phyloP scores from a whole-genome alignment of 2,113 vertebrate species.

The Gambusia affinis region DNA sequence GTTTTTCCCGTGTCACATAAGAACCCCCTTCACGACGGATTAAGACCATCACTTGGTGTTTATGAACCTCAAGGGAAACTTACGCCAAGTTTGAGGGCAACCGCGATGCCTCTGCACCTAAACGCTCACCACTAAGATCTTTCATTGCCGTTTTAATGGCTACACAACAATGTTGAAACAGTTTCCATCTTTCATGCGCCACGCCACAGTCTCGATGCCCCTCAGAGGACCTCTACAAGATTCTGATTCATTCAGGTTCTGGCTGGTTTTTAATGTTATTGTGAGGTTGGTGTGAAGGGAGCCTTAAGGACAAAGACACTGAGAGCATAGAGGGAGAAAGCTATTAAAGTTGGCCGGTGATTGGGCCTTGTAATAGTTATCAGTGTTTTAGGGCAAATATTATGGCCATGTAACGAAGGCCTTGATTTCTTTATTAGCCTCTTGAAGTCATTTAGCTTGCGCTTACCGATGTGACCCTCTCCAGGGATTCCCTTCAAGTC shows the following conservation, averaged over 20 bases:
- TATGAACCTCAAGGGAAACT: too few relatives aligned
- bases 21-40: background rate
- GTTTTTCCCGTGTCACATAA: background rate
- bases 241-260: background rate
- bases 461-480: conserved; percentile 75
- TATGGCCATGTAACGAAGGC: conserved; percentile 83
- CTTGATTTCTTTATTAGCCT: conserved; percentile 84
- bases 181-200: too few relatives aligned
- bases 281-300: background rate
- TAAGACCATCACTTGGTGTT: background rate
- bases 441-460: conserved; percentile 81
- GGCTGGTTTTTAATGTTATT: background rate
- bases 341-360: conserved; percentile 79
- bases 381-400: conserved; percentile 83
- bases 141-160: too few relatives aligned
- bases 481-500: conserved; percentile 61
- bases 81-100: too few relatives aligned
- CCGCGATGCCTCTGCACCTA: too few relatives aligned
- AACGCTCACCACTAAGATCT: too few relatives aligned
- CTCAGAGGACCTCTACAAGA: background rate
- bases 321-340: conserved; percentile 49
- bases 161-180: too few relatives aligned
- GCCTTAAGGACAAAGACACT: background rate
- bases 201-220: background rate
- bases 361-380: conserved; percentile 80